Evolutionary conservation across 2,888 invertebrate genomes (phyloP), one percentile per base, ranked within the genome.

Genomic region (Macroteleia sp.): DNA sequence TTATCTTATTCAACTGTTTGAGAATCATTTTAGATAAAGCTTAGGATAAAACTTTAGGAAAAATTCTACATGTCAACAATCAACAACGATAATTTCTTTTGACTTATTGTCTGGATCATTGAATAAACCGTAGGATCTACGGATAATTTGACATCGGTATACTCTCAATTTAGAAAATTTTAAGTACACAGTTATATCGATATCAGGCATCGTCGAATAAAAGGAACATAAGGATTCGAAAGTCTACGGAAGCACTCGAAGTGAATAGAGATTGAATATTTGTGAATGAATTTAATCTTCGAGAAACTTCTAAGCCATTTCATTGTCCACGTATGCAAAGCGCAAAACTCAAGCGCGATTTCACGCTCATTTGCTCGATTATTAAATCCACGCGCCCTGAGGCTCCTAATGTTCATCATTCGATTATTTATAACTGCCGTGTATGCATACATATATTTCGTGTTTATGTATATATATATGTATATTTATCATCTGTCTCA

Each of bases 401-500:
- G 36, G 54, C 36, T 57, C 20, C 22, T 44, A 48, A 32, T 59
- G 20, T 50, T 34, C 50, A 42, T 57, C 54, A 42, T 52, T 9
- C 34, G 41, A 19, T 52, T 71, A 67, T 73, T 54, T 56, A 62
- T 62, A 42, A 39, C 66, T 57, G 25, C 32, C 42, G 50, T 74
- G 42, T 78, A 69, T 64, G 46, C 66, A 36, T 73, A 42, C 67
- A 46, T 67, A 44, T 74, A 61, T 77, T 73, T 76, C 62, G 32
- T 76, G 28, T 80, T 73, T 69, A 74, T 76, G 56, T 77, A 78
- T 82, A 64, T 75, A 76, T 69, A 74, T 76, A 52, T 77, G 77
- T 82, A 64, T 75, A 76, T 78, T 59, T 80, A 69, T 79, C 67
- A 74, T 79, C 56, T 77, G 39, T 10, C 70, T 79, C 78, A 81